Evolutionary conservation across 1,140 invertebrate species (phyloP).

Genomic region (Antheraea mylitta): DNA sequence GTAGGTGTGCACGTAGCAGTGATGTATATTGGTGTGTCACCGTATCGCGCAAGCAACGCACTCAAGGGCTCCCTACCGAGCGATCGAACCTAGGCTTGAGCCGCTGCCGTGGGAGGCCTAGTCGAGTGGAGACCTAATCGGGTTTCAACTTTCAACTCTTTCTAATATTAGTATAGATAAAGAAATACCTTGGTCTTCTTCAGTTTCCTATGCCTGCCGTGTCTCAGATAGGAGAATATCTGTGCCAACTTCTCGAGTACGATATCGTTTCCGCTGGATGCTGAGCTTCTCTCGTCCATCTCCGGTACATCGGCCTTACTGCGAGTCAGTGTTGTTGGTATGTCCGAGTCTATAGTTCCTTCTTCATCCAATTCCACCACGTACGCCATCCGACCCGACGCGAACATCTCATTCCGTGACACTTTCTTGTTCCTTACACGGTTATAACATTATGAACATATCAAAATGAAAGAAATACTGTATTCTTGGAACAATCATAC

Average conservation of each 20-base stretch:
- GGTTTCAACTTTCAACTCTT: too few relatives aligned
- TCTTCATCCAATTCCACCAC: slow-evolving; percentile 94
- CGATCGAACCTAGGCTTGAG: too few relatives aligned
- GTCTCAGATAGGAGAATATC: slow-evolving; percentile 96
- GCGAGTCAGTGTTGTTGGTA: slow-evolving; percentile 96
- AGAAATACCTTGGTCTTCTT: slow-evolving; percentile 83
- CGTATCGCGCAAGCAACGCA: too few relatives aligned
- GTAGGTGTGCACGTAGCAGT: too few relatives aligned
- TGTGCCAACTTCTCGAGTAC: slow-evolving; percentile 98
- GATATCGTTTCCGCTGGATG: slow-evolving; percentile 96
- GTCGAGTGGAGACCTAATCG: too few relatives aligned
- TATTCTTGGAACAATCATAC: too few relatives aligned
- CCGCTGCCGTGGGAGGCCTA: too few relatives aligned
- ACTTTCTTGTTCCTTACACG: slow-evolving; percentile 82
- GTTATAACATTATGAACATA: too few relatives aligned
- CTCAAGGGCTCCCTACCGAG: too few relatives aligned
- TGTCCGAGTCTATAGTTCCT: slow-evolving; percentile 93
- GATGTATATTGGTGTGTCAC: too few relatives aligned
- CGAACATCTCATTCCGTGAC: slow-evolving; percentile 96
- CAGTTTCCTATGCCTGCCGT: slow-evolving; percentile 89
- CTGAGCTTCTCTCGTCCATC: slow-evolving; percentile 80
- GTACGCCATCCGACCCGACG: slow-evolving; percentile 98
- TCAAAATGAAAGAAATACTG: too few relatives aligned
- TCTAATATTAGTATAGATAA: slow-evolving; percentile 7
- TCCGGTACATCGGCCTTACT: slow-evolving; percentile 97